These are phyloP conservation scores for Cataglyphis altisquamis DNA, from an alignment of 2,888 invertebrate genomes.

Conservation along the genomic window DNA sequence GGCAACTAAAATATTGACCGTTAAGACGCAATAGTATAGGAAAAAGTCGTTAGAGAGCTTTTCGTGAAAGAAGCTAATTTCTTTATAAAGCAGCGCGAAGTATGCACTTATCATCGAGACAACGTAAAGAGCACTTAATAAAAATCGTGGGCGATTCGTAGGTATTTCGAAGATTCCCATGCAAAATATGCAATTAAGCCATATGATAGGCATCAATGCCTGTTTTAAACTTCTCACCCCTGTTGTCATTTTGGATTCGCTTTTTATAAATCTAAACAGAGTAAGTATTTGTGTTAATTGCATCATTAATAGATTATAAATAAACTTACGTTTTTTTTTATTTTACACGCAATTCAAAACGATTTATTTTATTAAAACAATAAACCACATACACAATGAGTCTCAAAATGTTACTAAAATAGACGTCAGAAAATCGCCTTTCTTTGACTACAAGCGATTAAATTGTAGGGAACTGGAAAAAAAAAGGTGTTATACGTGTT, in stretches of 20 bases:
- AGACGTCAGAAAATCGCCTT: background rate
- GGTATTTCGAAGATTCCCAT: conserved; percentile 53
- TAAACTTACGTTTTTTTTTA: conserved; percentile 5
- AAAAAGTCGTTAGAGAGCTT: background rate
- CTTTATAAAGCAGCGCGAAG: background rate
- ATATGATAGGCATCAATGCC: conserved; percentile 25
- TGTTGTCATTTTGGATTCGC: background rate
- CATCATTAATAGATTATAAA: background rate
- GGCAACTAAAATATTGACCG: conserved; percentile 20
- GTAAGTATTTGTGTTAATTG: background rate
- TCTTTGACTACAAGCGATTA: background rate
- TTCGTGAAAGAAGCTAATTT: background rate
- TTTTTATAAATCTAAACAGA: background rate
- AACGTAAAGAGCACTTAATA: conserved; percentile 6
- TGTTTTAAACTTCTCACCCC: conserved; percentile 2
- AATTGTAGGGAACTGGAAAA: background rate
- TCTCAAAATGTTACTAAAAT: background rate
- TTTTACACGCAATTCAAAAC: background rate
- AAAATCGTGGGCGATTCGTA: conserved; percentile 21
- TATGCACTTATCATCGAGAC: conserved; percentile 9
- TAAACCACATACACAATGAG: background rate
- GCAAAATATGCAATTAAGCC: conserved; percentile 47
- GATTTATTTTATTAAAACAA: background rate
- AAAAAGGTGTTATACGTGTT: background rate
- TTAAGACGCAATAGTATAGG: background rate